These are phyloP conservation scores for Linnaemya tessellans DNA, from an alignment of 2,888 invertebrate species.

Conservation along the genomic window DNA sequence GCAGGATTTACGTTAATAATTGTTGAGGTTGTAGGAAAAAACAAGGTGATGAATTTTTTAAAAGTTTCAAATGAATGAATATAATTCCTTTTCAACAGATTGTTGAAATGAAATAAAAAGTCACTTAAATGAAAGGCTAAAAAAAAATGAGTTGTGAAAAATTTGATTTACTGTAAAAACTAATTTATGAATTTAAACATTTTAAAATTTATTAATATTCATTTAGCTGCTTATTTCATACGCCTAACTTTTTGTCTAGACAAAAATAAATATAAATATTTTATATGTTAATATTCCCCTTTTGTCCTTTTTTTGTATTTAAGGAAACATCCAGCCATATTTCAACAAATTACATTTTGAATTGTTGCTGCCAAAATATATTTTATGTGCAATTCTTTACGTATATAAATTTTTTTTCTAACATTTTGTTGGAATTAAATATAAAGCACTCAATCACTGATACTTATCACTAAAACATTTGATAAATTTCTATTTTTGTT, in stretches of 20 bases:
- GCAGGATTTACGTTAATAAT: slow-evolving; percentile 50
- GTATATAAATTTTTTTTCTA: not conserved
- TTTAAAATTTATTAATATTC: no score
- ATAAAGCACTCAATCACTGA: not conserved
- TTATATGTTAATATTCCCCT: no score
- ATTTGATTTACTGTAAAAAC: no score
- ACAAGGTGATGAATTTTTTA: slow-evolving; percentile 7
- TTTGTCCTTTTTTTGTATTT: not conserved
- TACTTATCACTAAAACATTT: not conserved
- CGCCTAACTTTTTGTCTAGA: not conserved
- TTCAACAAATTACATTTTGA: not conserved
- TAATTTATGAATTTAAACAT: no score
- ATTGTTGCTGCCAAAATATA: not conserved
- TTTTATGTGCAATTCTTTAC: not conserved
- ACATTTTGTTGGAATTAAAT: not conserved
- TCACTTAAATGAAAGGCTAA: no score
- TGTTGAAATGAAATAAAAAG: not conserved
- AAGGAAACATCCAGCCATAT: not conserved
- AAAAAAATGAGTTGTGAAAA: no score
- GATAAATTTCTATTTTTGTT: not conserved
- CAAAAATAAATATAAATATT: not conserved
- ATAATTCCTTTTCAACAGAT: not conserved
- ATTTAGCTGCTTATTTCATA: no score
- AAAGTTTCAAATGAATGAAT: not conserved
- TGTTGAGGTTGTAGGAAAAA: slow-evolving; percentile 26